Conservation (phyloP, 2,888 invertebrate genomes). For the Drosophila greeni region DNA sequence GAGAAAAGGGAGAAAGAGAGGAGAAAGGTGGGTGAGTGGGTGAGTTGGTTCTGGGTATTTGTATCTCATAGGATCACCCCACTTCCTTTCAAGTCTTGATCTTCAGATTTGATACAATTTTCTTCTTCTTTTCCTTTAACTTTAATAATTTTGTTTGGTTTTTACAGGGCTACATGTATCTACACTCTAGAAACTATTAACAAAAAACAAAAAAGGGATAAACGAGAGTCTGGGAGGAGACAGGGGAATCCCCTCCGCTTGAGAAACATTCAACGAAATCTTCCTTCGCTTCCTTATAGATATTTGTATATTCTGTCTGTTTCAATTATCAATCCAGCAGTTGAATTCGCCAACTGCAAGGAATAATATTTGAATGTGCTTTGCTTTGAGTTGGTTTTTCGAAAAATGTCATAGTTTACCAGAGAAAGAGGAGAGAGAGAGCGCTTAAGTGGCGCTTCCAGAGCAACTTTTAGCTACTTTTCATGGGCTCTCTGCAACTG, state of each 20-base stretch:
- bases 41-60: background rate
- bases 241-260: background rate
- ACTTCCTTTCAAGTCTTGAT: too few species aligned
- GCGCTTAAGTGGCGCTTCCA: background rate
- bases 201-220: background rate
- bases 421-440: background rate
- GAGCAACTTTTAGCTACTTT: background rate
- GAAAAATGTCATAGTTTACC: slow-evolving; percentile 9
- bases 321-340: slow-evolving; percentile 15
- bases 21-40: slow-evolving; percentile 16
- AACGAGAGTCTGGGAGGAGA: background rate
- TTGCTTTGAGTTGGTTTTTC: background rate
- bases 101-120: too few species aligned
- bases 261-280: background rate
- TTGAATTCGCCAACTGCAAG: slow-evolving; percentile 31
- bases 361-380: slow-evolving; percentile 17
- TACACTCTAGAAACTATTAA: slow-evolving; percentile 16
- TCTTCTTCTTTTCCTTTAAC: too few species aligned
- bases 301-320: background rate
- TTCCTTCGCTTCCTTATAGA: background rate
- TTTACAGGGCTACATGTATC: slow-evolving; percentile 27
- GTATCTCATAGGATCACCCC: too few species aligned
- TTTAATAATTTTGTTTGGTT: background rate
- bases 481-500: slow-evolving; percentile 13
- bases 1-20: background rate